A percentile compares a stretch with the other conserved stretches of the same genome.
Evolutionary conservation across 2,113 vertebrate species (phyloP).

Genomic region (Equus quagga): DNA sequence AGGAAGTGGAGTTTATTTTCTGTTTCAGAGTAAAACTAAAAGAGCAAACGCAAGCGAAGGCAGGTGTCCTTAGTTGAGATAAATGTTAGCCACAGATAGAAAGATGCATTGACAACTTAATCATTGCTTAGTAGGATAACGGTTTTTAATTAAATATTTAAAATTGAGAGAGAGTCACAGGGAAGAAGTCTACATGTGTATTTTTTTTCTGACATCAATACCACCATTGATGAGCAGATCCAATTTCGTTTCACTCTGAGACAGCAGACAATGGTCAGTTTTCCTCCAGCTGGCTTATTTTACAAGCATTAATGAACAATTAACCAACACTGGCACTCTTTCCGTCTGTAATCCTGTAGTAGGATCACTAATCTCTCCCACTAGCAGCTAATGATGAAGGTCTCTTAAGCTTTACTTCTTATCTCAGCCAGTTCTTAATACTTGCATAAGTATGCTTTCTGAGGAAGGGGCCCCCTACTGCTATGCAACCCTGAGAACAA

Average conservation of each 20-base stretch:
- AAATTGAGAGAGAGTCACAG: conserved; percentile 58
- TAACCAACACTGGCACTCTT: conserved; percentile 91
- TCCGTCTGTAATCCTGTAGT: conserved; percentile 92
- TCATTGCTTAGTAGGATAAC: conserved; percentile 79
- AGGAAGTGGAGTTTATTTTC: conserved; percentile 65
- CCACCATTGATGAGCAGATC: conserved; percentile 84
- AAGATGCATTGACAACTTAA: conserved; percentile 72
- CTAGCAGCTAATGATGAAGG: conserved; percentile 94
- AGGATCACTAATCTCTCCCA: conserved; percentile 93
- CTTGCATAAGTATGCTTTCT: conserved; percentile 91
- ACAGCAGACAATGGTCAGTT: conserved; percentile 87
- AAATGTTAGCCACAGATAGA: conserved; percentile 14
- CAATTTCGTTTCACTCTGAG: conserved; percentile 86
- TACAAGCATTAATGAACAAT: conserved; percentile 94
- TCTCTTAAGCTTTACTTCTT: conserved; percentile 93
- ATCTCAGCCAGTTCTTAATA: conserved; percentile 93
- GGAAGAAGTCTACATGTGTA: conserved; percentile 82
- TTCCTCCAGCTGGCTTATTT: conserved; percentile 90
- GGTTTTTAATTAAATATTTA: conserved; percentile 83
- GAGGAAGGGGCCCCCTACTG: conserved; percentile 89
- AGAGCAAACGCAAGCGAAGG: conserved; percentile 73
- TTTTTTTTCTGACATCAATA: conserved; percentile 84
- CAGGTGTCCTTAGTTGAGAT: conserved; percentile 60
- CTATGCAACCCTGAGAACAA: conserved; percentile 89
- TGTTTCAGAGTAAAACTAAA: conserved; percentile 71